Evolutionary conservation across 92 coral and sea anemone species (phyloP).

Genomic region (Muricea muricata): DNA sequence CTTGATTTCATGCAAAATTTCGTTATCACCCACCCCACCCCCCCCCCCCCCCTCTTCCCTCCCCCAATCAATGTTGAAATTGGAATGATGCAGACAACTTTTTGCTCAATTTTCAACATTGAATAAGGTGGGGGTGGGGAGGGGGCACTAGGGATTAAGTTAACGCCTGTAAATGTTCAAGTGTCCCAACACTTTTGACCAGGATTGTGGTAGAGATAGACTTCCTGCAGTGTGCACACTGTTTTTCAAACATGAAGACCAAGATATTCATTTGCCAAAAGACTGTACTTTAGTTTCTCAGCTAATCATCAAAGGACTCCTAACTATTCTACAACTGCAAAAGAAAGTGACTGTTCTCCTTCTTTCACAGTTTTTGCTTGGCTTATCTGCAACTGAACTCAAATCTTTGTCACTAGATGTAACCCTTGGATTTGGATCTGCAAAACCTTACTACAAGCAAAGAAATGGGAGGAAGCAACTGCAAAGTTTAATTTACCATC

Average conservation of each 20-base stretch:
- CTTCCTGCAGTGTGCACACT: constrained; percentile 50
- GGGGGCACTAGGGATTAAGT: no score
- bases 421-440: constrained; percentile 41
- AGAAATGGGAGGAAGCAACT: constrained; percentile 41
- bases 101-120: no score
- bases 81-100: no score
- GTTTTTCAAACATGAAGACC: constrained; percentile 54
- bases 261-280: constrained; percentile 14
- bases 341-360: constrained; percentile 44
- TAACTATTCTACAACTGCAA: constrained; percentile 38
- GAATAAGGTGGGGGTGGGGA: no score
- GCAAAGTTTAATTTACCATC: constrained; percentile 26
- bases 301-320: constrained; percentile 26
- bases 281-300: constrained; percentile 51
- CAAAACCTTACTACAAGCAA: constrained; percentile 25
- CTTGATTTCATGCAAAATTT: no score
- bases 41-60: no score
- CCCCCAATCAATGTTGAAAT: no score
- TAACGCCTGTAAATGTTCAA: no score
- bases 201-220: constrained; percentile 57
- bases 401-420: constrained; percentile 35
- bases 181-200: no score
- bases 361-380: constrained; percentile 51
- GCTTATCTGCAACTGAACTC: constrained; percentile 58
- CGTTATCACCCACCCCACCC: no score